Evolutionary conservation across 1,140 invertebrate species (phyloP), one percentile per base, ranked within the genome.

Genomic region (Panagrolaimus sp.): DNA sequence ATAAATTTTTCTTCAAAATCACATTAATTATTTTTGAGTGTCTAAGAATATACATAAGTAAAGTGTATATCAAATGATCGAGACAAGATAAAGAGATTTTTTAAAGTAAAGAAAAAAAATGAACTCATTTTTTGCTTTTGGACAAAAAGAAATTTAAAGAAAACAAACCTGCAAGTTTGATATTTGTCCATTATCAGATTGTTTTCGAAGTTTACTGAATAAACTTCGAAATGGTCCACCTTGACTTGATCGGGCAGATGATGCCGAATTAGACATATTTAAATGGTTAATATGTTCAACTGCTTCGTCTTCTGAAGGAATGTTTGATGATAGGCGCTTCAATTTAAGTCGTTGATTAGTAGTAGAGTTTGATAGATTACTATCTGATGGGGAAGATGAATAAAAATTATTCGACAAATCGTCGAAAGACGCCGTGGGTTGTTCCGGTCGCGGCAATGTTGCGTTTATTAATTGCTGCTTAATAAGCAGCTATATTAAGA

Each of bases 121-220:
- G 32, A 38, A 38, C 32, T 38, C 32, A 38, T 4, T 38, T 38
- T 38, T n/a, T n/a, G n/a, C n/a, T n/a, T n/a, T 38, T 38, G 32
- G 7, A 38, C 2, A 58, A 58, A 9, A 24, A 24, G 8, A 12
- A 58, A 1, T 58, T 58, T 58, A 58, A 45, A 44, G 26, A 3
- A 12, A 68, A 68, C 67, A 52, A 24, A 68, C 67, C 67, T 68
- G 67, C 32, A 38, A 38, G 47, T 63, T 68, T 21, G 64, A 63
- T 21, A 58, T 26, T 26, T 21, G 52, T 5, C 10, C 52, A 58
- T 58, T 58, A 17, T 58, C 52, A 58, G 21, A 26, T 21, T 58
- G 75, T 46, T 76, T 76, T 24, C 75, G 71, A n/a, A 76, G 74
- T 44, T 76, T 76, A n/a, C 45, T 52, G 65, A 76, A 76, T n/a